phyloP scores from a whole-genome alignment of 2,113 vertebrate species.

The Perca schrenkii region DNA sequence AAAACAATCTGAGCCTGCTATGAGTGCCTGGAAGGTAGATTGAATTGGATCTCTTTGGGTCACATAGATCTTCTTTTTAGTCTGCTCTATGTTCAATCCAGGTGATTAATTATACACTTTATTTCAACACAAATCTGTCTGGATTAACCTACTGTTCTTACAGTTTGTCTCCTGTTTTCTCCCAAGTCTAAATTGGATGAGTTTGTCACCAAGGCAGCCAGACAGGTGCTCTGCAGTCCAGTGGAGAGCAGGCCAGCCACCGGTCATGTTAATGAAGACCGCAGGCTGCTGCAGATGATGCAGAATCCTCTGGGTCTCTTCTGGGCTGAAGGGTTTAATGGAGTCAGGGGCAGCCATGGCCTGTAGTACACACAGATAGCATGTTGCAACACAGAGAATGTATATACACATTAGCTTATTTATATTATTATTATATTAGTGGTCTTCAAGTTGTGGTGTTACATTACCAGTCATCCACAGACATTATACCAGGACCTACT shows the following conservation, averaged over 20 bases:
- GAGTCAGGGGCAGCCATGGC: conserved; percentile 66
- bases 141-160: conserved; percentile 68
- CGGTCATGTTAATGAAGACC: conserved; percentile 90
- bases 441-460: neutral
- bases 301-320: conserved; percentile 86
- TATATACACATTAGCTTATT: neutral
- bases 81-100: neutral
- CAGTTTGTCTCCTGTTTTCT: conserved; percentile 80
- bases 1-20: neutral
- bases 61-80: neutral
- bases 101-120: neutral
- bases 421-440: neutral
- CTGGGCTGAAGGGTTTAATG: conserved; percentile 89
- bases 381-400: neutral
- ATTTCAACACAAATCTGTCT: neutral
- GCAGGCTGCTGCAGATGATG: conserved; percentile 88
- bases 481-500: too few relatives aligned
- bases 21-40: neutral
- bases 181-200: conserved; percentile 90
- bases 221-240: conserved; percentile 90
- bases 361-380: neutral
- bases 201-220: conserved; percentile 80
- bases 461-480: neutral
- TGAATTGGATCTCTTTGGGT: neutral
- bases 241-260: conserved; percentile 88